Evolutionary conservation across 2,113 vertebrate genomes (phyloP).

Genomic region (Oryzias melastigma): DNA sequence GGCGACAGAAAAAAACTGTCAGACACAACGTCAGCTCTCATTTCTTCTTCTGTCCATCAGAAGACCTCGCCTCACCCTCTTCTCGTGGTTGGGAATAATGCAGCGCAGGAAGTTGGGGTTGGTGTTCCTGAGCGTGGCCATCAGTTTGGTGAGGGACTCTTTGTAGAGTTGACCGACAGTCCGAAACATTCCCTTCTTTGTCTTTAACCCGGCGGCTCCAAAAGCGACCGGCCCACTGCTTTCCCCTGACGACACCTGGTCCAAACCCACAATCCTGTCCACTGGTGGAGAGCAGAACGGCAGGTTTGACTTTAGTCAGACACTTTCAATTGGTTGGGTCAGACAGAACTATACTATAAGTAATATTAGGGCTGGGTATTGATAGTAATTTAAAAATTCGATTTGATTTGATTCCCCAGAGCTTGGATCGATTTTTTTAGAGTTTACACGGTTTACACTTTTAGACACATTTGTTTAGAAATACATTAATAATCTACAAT

Average conservation of each 20-base stretch:
- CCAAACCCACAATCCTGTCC: slow-evolving; percentile 88
- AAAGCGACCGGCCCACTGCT: slow-evolving; percentile 76
- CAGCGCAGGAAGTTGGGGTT: slow-evolving; percentile 92
- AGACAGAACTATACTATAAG: not conserved
- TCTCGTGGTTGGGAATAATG: slow-evolving; percentile 91
- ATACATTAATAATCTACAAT: too few species aligned
- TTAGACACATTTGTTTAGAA: too few species aligned
- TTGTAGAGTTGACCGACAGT: slow-evolving; percentile 92
- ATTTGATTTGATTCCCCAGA: too few species aligned
- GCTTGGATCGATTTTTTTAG: too few species aligned
- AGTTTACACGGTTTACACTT: too few species aligned
- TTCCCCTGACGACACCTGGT: slow-evolving; percentile 85
- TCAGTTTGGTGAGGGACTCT: slow-evolving; percentile 89
- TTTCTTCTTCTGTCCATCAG: not conserved
- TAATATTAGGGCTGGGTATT: not conserved
- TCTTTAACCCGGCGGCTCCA: slow-evolving; percentile 80
- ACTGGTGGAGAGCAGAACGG: slow-evolving; percentile 66
- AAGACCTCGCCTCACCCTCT: slow-evolving; percentile 74
- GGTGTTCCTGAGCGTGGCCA: slow-evolving; percentile 91
- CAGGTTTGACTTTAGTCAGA: slow-evolving; percentile 12
- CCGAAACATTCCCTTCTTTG: slow-evolving; percentile 91
- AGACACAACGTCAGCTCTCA: not conserved
- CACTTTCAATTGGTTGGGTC: not conserved
- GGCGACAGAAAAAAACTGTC: not conserved
- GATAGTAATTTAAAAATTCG: too few species aligned